phyloP scores from a whole-genome alignment of 1,140 invertebrate genomes.

The Stegodyphus dumicola region DNA sequence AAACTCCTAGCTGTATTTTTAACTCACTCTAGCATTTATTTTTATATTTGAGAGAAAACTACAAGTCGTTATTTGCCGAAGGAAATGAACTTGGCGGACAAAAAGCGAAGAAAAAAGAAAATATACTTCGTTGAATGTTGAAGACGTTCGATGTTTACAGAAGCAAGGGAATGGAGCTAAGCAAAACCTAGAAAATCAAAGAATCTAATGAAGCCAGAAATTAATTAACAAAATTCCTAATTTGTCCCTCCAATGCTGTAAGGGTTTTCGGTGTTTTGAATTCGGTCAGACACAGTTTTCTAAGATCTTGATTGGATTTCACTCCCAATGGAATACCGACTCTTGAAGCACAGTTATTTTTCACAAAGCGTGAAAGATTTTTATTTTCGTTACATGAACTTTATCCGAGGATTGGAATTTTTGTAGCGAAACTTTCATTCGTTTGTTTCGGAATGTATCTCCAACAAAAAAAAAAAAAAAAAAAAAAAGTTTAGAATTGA shows the following conservation, averaged over 20 bases:
- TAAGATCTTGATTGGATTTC: conserved; percentile 43
- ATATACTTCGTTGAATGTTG: not conserved
- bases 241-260: conserved; percentile 26
- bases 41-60: not conserved
- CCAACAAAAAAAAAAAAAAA: not conserved
- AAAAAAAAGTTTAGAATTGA: not conserved
- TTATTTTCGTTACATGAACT: not conserved
- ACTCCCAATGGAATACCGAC: conserved; percentile 14
- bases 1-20: not conserved
- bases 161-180: conserved; percentile 1
- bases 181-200: not conserved
- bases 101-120: not conserved
- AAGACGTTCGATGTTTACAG: not conserved
- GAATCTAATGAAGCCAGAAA: conserved; percentile 29
- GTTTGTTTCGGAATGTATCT: not conserved
- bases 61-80: conserved; percentile 5
- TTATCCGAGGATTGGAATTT: not conserved
- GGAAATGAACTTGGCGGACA: not conserved
- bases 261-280: conserved; percentile 41
- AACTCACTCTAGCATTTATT: not conserved
- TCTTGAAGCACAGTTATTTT: not conserved
- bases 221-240: conserved; percentile 55
- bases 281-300: conserved; percentile 9
- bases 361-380: not conserved
- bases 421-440: not conserved